A percentile compares a stretch with the other conserved stretches of the same genome.
Conservation (phyloP, 2,888 invertebrate genomes). For the Elmis aenea region DNA sequence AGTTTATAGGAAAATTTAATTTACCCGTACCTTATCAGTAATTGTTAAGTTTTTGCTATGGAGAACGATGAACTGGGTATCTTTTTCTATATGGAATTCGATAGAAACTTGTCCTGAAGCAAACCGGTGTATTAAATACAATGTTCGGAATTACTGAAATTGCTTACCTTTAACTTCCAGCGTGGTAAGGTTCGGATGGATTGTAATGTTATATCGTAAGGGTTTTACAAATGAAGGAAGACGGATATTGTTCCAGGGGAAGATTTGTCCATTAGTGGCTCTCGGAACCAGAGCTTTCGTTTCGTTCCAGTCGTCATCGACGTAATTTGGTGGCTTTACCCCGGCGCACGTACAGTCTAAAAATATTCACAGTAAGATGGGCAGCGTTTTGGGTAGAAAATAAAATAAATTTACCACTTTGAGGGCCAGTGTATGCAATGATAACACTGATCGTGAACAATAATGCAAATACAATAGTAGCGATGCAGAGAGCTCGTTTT, state of each 20-base stretch:
- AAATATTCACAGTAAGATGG: conserved; percentile 24
- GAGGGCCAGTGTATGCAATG: conserved; percentile 86
- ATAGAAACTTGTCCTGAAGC: conserved; percentile 76
- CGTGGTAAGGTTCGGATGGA: conserved; percentile 90
- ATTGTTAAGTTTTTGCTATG: conserved; percentile 84
- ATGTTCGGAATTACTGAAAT: background rate
- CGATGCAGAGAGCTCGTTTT: conserved; percentile 76
- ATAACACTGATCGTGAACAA: conserved; percentile 80
- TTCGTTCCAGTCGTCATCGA: conserved; percentile 59
- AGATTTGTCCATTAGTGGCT: conserved; percentile 69
- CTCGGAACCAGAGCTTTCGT: conserved; percentile 60
- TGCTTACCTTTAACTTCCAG: conserved; percentile 76
- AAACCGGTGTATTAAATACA: conserved; percentile 1
- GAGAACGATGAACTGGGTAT: conserved; percentile 76
- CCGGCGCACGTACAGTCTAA: conserved; percentile 67
- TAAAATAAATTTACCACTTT: conserved; percentile 68
- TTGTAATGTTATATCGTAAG: conserved; percentile 78
- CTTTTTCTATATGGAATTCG: conserved; percentile 76
- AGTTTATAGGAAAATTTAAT: background rate
- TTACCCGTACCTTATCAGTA: conserved; percentile 61
- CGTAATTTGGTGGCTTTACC: conserved; percentile 58
- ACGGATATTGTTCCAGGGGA: conserved; percentile 72
- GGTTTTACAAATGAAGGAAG: conserved; percentile 76
- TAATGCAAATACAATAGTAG: conserved; percentile 71
- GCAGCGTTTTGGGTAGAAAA: background rate